phyloP scores from a whole-genome alignment of 2,888 invertebrate genomes.

The Sisyra terminalis region DNA sequence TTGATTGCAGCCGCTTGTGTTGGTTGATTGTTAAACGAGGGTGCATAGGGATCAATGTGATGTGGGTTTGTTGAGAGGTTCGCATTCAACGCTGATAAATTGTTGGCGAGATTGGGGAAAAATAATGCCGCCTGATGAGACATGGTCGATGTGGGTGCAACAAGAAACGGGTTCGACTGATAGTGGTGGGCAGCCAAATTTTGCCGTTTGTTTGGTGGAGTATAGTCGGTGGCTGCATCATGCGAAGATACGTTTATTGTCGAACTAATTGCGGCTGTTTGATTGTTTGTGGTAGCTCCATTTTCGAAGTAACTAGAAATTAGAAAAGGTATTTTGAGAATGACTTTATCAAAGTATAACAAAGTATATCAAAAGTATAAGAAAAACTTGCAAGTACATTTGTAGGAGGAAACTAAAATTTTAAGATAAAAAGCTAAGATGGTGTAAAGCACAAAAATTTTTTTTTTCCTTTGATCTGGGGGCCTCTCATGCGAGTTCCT shows the following conservation, averaged over 20 bases:
- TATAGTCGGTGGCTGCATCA: constrained; percentile 14
- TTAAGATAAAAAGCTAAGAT: too few relatives aligned
- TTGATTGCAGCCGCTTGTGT: background rate
- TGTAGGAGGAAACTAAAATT: too few relatives aligned
- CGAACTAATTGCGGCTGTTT: background rate
- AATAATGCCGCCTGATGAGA: constrained; percentile 18
- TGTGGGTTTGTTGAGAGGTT: constrained; percentile 24
- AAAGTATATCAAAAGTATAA: too few relatives aligned
- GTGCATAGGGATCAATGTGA: constrained; percentile 1
- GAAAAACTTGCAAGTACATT: too few relatives aligned
- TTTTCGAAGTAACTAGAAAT: constrained; percentile 33
- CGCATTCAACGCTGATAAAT: constrained; percentile 1
- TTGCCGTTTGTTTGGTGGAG: constrained; percentile 28
- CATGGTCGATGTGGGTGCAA: constrained; percentile 21
- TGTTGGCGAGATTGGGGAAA: constrained; percentile 11
- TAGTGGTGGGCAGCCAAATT: constrained; percentile 13
- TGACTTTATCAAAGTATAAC: too few relatives aligned
- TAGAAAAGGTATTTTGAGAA: constrained; percentile 5
- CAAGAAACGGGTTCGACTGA: constrained; percentile 19
- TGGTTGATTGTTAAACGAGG: background rate
- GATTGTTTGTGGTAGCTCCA: constrained; percentile 15
- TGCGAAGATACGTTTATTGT: constrained; percentile 21
- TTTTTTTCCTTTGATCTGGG: too few relatives aligned
- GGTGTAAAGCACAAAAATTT: too few relatives aligned
- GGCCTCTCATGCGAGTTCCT: too few relatives aligned